Conservation (phyloP, 2,888 invertebrate genomes). For the Plebejus anna region DNA sequence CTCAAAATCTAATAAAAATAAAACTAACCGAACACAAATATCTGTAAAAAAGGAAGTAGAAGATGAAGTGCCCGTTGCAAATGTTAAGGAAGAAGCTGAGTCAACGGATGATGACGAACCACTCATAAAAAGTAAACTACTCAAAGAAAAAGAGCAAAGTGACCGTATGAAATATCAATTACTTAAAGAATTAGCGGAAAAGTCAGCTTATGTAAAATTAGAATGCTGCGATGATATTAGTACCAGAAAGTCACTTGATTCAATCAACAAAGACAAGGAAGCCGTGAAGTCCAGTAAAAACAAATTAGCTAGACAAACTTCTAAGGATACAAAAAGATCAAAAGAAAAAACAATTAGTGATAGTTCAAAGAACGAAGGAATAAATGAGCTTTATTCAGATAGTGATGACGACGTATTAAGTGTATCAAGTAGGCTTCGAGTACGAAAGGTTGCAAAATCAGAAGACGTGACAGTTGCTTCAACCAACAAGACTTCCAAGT, state of each 20-base stretch:
- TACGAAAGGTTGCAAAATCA: constrained; percentile 72
- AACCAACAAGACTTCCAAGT: constrained; percentile 58
- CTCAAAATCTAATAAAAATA: constrained; percentile 50
- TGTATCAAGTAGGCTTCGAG: constrained; percentile 65
- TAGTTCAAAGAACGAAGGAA: constrained; percentile 59
- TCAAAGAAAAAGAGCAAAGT: constrained; percentile 63
- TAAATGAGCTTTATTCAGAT: constrained; percentile 57
- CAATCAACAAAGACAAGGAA: constrained; percentile 54
- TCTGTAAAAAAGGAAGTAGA: constrained; percentile 49
- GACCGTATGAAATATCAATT: constrained; percentile 64
- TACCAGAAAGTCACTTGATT: constrained; percentile 62
- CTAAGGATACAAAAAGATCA: constrained; percentile 41
- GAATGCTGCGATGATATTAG: constrained; percentile 73
- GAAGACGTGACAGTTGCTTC: constrained; percentile 56
- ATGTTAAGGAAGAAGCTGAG: constrained; percentile 61
- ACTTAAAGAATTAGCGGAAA: constrained; percentile 69
- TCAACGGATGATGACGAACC: constrained; percentile 71
- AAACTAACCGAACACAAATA: constrained; percentile 34
- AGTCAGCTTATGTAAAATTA: constrained; percentile 71
- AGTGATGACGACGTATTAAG: constrained; percentile 64
- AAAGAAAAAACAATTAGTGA: constrained; percentile 60
- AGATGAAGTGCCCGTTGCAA: constrained; percentile 48
- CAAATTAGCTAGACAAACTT: constrained; percentile 51
- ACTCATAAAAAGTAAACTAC: constrained; percentile 65
- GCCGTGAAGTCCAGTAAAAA: constrained; percentile 52